A percentile compares a stretch with the other conserved stretches of the same genome.
These are phyloP conservation scores for Protobothrops mucrosquamatus DNA, from an alignment of 2,113 vertebrate species.

Conservation along the genomic window DNA sequence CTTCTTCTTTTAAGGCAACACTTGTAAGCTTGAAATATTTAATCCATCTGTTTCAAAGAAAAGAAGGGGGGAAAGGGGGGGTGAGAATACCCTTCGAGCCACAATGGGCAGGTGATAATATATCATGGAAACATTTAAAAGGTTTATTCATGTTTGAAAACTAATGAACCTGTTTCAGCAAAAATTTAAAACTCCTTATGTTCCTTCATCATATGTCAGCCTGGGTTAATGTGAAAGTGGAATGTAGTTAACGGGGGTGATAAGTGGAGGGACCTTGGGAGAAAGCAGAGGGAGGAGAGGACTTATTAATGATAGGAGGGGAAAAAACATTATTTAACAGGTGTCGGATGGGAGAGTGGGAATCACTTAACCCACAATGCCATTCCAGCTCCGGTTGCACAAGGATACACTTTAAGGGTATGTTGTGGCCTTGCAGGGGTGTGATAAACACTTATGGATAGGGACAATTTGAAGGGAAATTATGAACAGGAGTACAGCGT, in stretches of 20 bases:
- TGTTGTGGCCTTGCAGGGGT: not conserved
- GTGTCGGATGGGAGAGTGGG: not conserved
- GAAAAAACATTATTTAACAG: conserved; percentile 54
- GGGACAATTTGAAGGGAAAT: not conserved
- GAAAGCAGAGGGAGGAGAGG: conserved; percentile 18
- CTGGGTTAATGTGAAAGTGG: conserved; percentile 68
- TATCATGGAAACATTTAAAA: conserved; percentile 71
- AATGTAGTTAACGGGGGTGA: conserved; percentile 64
- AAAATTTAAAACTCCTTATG: conserved; percentile 73
- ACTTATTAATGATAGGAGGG: conserved; percentile 30
- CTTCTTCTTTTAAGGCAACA: not conserved
- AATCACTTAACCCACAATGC: not conserved
- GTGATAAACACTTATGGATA: not conserved
- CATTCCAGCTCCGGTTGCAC: conserved; percentile 32
- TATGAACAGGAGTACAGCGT: not conserved
- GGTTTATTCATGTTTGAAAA: conserved; percentile 66
- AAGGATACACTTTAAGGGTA: conserved; percentile 35
- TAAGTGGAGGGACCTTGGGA: conserved; percentile 56
- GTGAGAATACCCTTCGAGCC: conserved; percentile 50
- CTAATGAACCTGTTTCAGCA: conserved; percentile 73
- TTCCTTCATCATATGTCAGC: conserved; percentile 63
- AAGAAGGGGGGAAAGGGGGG: fast-evolving
- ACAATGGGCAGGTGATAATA: conserved; percentile 78
- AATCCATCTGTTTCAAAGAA: conserved; percentile 68
- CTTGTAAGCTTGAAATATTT: conserved; percentile 77